phyloP scores from a whole-genome alignment of 2,888 invertebrate species.

The Nomada goodeniana region DNA sequence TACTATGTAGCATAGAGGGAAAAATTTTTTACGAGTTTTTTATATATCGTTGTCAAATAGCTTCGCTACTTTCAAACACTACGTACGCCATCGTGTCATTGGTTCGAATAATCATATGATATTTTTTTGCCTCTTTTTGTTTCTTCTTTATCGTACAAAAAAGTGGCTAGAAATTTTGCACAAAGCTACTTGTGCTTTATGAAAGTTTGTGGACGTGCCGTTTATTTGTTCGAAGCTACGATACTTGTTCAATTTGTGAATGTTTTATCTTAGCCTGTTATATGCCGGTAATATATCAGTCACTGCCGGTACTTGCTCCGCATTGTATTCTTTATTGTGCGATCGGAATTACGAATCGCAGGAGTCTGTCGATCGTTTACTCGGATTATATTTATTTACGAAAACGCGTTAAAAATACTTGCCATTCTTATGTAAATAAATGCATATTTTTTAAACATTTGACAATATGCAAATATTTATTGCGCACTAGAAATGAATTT shows the following conservation, averaged over 20 bases:
- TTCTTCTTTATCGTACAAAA: not conserved
- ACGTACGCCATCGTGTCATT: constrained; percentile 15
- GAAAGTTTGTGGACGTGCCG: not conserved
- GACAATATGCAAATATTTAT: no score
- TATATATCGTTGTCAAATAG: not conserved
- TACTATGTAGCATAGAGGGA: no score
- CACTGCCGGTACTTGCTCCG: no score
- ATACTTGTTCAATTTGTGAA: not conserved
- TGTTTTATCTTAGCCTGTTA: no score
- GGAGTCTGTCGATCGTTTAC: no score
- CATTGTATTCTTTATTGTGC: no score
- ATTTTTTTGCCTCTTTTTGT: not conserved
- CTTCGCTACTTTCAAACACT: not conserved
- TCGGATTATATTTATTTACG: no score
- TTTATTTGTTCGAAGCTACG: not conserved
- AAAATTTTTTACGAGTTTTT: not conserved
- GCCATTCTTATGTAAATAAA: no score
- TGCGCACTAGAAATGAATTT: not conserved
- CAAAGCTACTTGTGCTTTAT: not conserved
- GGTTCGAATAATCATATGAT: not conserved
- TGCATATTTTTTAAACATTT: no score
- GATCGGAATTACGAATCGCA: no score
- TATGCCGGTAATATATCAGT: no score
- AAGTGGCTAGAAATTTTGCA: not conserved
- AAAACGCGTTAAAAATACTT: no score